Evolutionary conservation across 2,113 vertebrate genomes (phyloP).

Genomic region (Crypturellus undulatus): DNA sequence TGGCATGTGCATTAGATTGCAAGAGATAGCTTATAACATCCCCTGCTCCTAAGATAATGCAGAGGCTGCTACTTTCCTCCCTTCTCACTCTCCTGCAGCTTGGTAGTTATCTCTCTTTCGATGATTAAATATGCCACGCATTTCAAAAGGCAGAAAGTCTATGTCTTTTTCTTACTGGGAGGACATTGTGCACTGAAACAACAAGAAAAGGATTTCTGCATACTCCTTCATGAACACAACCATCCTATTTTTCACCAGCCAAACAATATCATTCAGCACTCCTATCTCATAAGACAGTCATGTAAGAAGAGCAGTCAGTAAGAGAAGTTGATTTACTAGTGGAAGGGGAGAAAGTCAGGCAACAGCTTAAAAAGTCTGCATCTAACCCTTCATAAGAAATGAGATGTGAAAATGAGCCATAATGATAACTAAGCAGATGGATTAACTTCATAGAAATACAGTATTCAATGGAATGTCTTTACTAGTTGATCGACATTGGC

Average conservation of each 20-base stretch:
- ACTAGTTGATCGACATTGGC: neutral
- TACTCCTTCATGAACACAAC: neutral
- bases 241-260: neutral
- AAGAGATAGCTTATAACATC: neutral
- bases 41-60: neutral
- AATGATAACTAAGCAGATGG: neutral
- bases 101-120: neutral
- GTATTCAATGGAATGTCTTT: neutral
- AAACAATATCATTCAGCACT: neutral
- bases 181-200: neutral
- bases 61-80: neutral
- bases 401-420: neutral
- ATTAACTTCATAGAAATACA: neutral
- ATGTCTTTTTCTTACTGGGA: neutral
- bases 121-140: neutral
- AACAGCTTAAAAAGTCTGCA: neutral
- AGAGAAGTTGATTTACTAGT: neutral
- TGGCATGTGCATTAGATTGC: neutral
- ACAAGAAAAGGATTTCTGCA: neutral
- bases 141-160: neutral
- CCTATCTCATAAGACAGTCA: neutral
- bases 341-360: neutral
- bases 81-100: neutral
- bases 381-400: neutral
- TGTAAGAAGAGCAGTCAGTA: neutral